phyloP scores from a whole-genome alignment of 2,113 vertebrate genomes.

The Poeciliopsis turrubarensis region DNA sequence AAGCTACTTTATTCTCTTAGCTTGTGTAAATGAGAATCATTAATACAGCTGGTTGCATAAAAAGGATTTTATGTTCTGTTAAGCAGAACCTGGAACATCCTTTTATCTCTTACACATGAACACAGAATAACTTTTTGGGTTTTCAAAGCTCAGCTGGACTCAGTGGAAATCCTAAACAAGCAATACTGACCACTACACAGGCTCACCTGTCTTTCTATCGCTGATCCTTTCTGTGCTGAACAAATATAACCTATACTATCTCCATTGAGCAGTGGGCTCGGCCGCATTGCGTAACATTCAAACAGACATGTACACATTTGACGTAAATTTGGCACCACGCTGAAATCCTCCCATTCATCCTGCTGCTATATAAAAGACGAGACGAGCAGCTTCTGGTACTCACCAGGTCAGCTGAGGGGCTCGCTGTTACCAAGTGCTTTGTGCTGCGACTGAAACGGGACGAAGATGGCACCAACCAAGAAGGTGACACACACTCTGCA shows the following conservation, averaged over 20 bases:
- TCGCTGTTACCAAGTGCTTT: constrained; percentile 48
- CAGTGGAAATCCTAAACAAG: constrained; percentile 4
- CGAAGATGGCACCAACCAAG: constrained; percentile 54
- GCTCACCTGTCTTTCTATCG: neutral
- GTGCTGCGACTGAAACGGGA: constrained; percentile 39
- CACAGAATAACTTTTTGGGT: neutral
- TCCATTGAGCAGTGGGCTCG: constrained; percentile 15
- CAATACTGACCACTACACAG: constrained; percentile 30
- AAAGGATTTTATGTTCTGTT: neutral
- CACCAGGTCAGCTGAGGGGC: constrained; percentile 16
- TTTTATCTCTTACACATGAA: neutral
- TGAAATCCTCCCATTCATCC: constrained; percentile 45
- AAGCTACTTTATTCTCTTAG: neutral
- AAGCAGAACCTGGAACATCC: neutral
- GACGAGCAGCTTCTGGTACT: neutral
- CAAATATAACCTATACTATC: constrained; percentile 1
- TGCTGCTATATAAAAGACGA: constrained; percentile 41
- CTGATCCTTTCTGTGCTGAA: neutral
- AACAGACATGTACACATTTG: constrained; percentile 42
- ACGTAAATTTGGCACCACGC: constrained; percentile 22
- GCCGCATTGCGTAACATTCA: constrained; percentile 46
- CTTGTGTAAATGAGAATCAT: neutral
- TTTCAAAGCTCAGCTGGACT: neutral
- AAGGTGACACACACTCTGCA: constrained; percentile 44
- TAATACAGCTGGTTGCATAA: neutral